These are phyloP conservation scores for Sipha flava DNA, from an alignment of 1,140 invertebrate genomes.

Conservation along the genomic window DNA sequence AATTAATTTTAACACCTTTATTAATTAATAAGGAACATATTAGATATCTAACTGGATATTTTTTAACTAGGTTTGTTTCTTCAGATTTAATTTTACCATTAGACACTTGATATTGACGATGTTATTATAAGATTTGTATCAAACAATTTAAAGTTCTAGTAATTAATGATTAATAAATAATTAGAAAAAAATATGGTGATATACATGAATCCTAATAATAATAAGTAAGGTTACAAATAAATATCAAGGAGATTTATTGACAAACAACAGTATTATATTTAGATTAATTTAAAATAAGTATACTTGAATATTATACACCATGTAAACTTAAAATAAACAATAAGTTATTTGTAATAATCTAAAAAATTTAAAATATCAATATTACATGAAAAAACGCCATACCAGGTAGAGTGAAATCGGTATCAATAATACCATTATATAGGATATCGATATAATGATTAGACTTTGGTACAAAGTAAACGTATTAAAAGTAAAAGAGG, in stretches of 20 bases:
- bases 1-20: too few relatives aligned
- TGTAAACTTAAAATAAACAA: too few relatives aligned
- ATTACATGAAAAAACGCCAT: neutral
- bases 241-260: neutral
- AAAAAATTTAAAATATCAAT: too few relatives aligned
- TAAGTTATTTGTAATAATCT: too few relatives aligned
- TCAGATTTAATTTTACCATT: too few relatives aligned
- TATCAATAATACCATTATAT: neutral
- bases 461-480: neutral
- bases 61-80: neutral
- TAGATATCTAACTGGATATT: too few relatives aligned
- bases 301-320: too few relatives aligned
- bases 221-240: neutral
- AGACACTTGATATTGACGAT: neutral
- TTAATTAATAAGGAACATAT: too few relatives aligned
- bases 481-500: neutral
- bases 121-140: neutral
- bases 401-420: neutral
- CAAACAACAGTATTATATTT: too few relatives aligned
- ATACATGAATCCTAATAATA: neutral
- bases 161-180: neutral
- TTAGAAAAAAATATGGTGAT: too few relatives aligned
- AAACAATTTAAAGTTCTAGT: neutral
- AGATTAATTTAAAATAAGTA: too few relatives aligned
- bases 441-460: neutral